A percentile compares a stretch with the other conserved stretches of the same genome.
These are phyloP conservation scores for Epinephelus cyanopodus DNA, from an alignment of 2,113 vertebrate genomes.

Conservation along the genomic window DNA sequence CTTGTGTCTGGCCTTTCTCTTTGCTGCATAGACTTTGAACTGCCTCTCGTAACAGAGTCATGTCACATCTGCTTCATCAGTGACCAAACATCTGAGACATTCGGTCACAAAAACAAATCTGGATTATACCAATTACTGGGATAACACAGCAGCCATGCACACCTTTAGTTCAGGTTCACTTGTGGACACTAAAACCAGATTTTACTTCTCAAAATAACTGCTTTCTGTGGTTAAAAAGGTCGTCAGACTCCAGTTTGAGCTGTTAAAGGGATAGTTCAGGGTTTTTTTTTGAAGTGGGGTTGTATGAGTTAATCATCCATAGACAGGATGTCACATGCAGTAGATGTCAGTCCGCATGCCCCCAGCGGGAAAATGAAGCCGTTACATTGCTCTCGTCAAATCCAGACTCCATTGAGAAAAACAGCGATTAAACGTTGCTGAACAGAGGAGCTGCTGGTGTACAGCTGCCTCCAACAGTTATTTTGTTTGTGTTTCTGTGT, in stretches of 20 bases:
- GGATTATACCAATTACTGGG: conserved; percentile 22
- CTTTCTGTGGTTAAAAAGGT: background rate
- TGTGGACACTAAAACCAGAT: conserved; percentile 2
- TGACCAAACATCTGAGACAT: conserved; percentile 20
- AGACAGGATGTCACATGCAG: no score
- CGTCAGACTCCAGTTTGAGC: conserved; percentile 5
- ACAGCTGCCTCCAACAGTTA: no score
- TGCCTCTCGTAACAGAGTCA: conserved; percentile 18
- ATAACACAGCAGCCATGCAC: conserved; percentile 4
- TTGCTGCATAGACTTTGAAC: conserved; percentile 51
- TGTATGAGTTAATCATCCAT: no score
- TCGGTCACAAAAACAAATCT: conserved; percentile 1
- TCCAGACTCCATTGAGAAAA: no score
- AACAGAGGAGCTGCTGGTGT: no score
- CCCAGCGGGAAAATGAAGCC: no score
- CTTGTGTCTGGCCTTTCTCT: background rate
- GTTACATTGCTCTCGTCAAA: no score
- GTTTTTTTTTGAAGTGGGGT: no score
- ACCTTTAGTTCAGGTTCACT: conserved; percentile 7
- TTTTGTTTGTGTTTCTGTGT: no score
- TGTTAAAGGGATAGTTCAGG: no score
- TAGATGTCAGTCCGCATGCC: no score
- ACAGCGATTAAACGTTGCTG: no score
- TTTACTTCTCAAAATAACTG: conserved; percentile 1
- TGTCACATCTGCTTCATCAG: conserved; percentile 1